A percentile compares a stretch with the other conserved stretches of the same genome.
These are phyloP conservation scores for Emydocephalus ijimae DNA, from an alignment of 2,113 vertebrate species.

Conservation along the genomic window DNA sequence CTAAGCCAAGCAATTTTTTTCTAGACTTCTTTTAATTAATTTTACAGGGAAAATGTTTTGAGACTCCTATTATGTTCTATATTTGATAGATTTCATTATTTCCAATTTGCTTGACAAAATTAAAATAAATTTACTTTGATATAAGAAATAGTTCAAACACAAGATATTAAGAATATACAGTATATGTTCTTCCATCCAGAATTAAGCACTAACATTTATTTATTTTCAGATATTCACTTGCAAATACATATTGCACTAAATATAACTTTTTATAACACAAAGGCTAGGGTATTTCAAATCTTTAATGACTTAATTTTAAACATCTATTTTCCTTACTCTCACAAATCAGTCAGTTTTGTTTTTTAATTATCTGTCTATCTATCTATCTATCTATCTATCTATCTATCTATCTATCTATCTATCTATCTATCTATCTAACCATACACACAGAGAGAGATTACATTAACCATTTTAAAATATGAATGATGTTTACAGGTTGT, in stretches of 20 bases:
- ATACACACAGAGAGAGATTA: not conserved
- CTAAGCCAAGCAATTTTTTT: not conserved
- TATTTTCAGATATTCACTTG: not conserved
- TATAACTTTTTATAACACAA: not conserved
- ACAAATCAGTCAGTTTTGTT: not conserved
- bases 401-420: too few relatives aligned
- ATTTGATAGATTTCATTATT: not conserved
- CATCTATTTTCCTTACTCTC: not conserved
- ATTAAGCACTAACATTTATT: not conserved
- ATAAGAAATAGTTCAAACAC: not conserved
- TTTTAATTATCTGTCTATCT: not conserved
- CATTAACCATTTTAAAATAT: not conserved
- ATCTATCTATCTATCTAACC: not conserved
- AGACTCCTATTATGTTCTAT: not conserved
- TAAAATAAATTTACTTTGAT: not conserved
- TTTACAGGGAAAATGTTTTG: not conserved
- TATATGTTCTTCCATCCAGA: not conserved
- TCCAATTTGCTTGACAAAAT: not conserved
- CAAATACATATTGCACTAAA: not conserved
- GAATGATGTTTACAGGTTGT: not conserved
- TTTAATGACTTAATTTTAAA: not conserved
- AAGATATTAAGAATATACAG: not conserved
- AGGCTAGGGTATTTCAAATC: not conserved
- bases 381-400: too few relatives aligned
- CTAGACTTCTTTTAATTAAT: not conserved